Base-by-base conservation (phyloP, 1,140 invertebrate genomes). In the Caenorhabditis tropicalis region DNA sequence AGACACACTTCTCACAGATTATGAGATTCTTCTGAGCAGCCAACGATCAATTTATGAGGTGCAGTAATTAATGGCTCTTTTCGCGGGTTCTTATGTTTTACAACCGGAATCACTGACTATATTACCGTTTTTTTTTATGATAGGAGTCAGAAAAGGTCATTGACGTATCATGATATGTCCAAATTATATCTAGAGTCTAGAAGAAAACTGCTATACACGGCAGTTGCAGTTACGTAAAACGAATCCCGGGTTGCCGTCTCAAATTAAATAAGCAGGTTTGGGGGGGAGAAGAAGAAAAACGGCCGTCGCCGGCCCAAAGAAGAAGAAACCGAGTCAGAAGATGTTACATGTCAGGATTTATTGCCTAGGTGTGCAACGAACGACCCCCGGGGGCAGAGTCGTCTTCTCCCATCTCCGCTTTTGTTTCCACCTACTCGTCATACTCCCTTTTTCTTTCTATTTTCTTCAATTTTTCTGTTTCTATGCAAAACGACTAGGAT, bases 401-500 rank as follows among this genome's bases (percentile, higher is more conserved):
- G n/a, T 3, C 15, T 10, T 43, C 21, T 79, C 21, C 29, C 24
- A 79, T 79, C 24, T 24, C 74, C 27, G 33, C 48, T 39, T 56
- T 56, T 56, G 79, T 81, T 53, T 51, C 51, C 79, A 81, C 51
- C 51, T 56, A 81, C 46, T 81, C 51, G 79, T 53, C 79, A 81
- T 74, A 74, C 65, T 43, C 65, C 65, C n/a, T n/a, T 74, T 74
- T 74, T 74, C 65, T n/a, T 74, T 24, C 36, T 46, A 12, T 46
- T 24, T 74, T 74, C 65, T 74, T 74, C 65, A 74, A 74, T 74
- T 74, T n/a, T n/a, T 74, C 65, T 74, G 65, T 74, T 74, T 74
- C 65, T 46, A 74, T 74, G 65, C 65, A 74, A 81, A 56, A 53
- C 46, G 51, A 53, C 46, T 27, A 81, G 27, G 51, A 51, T 48